These are phyloP conservation scores for Lagenorhynchus albirostris DNA, from an alignment of 2,113 vertebrate species.

Conservation along the genomic window DNA sequence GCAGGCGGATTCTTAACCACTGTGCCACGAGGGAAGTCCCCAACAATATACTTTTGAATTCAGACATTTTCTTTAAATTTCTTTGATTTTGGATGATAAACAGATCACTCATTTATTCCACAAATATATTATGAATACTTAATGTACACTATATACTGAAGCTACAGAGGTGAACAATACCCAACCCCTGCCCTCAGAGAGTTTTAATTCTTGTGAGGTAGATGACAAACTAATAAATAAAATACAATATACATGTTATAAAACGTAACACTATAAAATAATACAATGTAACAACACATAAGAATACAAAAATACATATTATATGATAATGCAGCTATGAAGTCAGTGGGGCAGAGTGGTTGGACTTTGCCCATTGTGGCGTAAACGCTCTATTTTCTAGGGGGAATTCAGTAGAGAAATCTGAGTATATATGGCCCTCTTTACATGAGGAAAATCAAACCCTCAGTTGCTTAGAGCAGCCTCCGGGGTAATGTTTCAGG, in stretches of 20 bases:
- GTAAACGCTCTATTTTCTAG: neutral
- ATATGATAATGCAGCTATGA: neutral
- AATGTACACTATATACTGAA: neutral
- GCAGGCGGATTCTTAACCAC: fast-evolving
- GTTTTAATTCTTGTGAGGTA: neutral
- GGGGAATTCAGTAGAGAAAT: neutral
- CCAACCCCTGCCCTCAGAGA: neutral
- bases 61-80: neutral
- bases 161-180: neutral
- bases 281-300: neutral
- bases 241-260: neutral
- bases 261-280: neutral
- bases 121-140: neutral
- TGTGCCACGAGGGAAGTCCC: too few relatives aligned
- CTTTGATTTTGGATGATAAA: neutral
- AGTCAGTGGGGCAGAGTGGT: neutral
- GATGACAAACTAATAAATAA: neutral
- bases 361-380: neutral
- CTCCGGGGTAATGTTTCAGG: neutral
- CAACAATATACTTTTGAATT: neutral
- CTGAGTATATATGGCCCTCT: neutral
- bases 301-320: neutral
- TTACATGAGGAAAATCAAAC: neutral
- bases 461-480: neutral
- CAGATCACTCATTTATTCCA: neutral